Percentiles rank a stretch among this genome's conserved stretches.
These are phyloP conservation scores for Stercorarius parasiticus DNA, from an alignment of 2,113 vertebrate genomes.

Conservation along the genomic window DNA sequence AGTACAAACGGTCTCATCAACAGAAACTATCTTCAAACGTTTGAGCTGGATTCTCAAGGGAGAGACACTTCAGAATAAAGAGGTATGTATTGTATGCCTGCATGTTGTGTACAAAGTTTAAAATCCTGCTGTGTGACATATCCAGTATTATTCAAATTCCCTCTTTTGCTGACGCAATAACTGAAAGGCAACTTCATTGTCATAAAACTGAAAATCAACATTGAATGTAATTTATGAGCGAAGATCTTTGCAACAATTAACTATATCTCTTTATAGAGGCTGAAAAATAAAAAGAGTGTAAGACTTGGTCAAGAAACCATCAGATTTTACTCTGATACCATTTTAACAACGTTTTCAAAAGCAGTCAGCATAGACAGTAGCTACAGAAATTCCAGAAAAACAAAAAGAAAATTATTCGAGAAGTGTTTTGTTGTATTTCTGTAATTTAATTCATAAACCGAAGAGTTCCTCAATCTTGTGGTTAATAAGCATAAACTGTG, in stretches of 20 bases:
- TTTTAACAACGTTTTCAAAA: background rate
- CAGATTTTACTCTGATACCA: background rate
- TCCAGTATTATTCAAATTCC: background rate
- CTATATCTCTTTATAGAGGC: background rate
- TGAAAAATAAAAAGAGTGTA: background rate
- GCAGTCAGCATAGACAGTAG: background rate
- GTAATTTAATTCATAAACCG: background rate
- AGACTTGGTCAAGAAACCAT: background rate
- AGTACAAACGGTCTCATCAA: background rate
- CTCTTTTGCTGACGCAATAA: background rate
- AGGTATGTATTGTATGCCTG: accelerated
- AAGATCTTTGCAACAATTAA: background rate
- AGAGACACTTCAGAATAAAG: background rate
- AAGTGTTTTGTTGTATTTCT: background rate
- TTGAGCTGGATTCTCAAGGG: background rate
- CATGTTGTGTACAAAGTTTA: background rate
- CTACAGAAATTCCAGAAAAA: background rate
- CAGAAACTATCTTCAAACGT: background rate
- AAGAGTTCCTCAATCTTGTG: background rate
- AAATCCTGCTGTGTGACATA: background rate
- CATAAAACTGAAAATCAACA: background rate
- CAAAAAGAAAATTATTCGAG: background rate
- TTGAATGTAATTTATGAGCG: background rate
- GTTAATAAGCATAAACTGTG: background rate
- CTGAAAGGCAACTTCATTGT: background rate